Conservation (phyloP, 2,797 vertebrate genomes). For the Amblyopsis hoosieri region DNA sequence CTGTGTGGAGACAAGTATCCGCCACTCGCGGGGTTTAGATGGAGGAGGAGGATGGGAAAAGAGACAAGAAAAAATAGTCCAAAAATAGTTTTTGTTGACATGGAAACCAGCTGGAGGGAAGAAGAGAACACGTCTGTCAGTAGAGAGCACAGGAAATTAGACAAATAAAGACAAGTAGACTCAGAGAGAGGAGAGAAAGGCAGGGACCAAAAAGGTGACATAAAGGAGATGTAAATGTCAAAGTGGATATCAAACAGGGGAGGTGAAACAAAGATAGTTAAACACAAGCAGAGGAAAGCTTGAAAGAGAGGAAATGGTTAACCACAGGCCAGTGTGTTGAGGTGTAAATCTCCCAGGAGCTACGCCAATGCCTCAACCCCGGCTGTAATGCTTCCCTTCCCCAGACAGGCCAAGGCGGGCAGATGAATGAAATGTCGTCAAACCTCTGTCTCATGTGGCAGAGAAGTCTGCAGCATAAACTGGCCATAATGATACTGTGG, state of each 20-base stretch:
- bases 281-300: background rate
- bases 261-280: background rate
- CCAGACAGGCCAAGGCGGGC: too few relatives aligned
- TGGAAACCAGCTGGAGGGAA: slow-evolving; percentile 53
- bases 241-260: background rate
- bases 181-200: background rate
- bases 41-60: background rate
- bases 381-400: too few relatives aligned
- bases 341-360: too few relatives aligned
- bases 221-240: background rate
- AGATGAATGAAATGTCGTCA: too few relatives aligned
- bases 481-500: too few relatives aligned
- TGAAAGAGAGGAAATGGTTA: background rate
- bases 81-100: slow-evolving; percentile 66
- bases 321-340: too few relatives aligned
- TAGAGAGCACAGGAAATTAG: background rate
- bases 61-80: slow-evolving; percentile 3
- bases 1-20: background rate
- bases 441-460: too few relatives aligned
- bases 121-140: background rate
- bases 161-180: too few relatives aligned
- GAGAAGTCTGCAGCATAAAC: too few relatives aligned
- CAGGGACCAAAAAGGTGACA: background rate
- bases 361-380: too few relatives aligned
- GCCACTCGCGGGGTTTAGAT: background rate